Conservation (phyloP, 2,797 vertebrate genomes). For the Parotocinclus haroldoi region DNA sequence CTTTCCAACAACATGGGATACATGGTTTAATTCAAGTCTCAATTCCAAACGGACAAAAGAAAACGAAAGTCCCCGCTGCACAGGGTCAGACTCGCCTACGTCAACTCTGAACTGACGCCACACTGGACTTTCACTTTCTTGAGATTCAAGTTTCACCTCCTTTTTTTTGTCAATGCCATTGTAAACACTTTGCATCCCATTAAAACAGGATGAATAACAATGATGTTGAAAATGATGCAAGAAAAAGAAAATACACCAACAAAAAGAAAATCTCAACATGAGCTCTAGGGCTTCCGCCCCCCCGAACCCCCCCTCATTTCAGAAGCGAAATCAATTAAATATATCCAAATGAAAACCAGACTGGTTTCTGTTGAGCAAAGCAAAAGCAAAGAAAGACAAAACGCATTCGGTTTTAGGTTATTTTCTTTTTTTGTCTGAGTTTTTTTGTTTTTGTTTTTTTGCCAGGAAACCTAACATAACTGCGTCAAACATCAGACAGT, state of each 20-base stretch:
- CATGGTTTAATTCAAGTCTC: slow-evolving; percentile 80
- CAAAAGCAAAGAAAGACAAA: slow-evolving; percentile 53
- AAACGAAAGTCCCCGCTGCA: slow-evolving; percentile 71
- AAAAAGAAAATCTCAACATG: slow-evolving; percentile 36
- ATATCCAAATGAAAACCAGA: slow-evolving; percentile 47
- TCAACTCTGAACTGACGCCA: slow-evolving; percentile 65
- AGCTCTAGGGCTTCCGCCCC: slow-evolving; percentile 38
- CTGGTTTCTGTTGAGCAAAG: slow-evolving; percentile 56
- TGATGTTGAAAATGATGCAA: slow-evolving; percentile 59
- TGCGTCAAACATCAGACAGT: no score
- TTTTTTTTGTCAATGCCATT: slow-evolving; percentile 69
- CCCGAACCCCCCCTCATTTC: slow-evolving; percentile 35
- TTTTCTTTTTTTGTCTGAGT: no score
- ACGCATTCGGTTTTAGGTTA: slow-evolving; percentile 46
- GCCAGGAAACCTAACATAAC: no score
- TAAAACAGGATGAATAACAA: slow-evolving; percentile 64
- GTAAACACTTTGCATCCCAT: slow-evolving; percentile 78
- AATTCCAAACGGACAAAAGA: slow-evolving; percentile 68
- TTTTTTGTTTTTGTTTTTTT: no score
- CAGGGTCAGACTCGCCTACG: slow-evolving; percentile 65
- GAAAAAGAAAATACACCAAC: background rate
- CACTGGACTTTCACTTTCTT: slow-evolving; percentile 66
- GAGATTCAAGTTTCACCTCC: slow-evolving; percentile 78
- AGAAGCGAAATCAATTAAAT: slow-evolving; percentile 40
- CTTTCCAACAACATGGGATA: slow-evolving; percentile 75